These are phyloP conservation scores for Chiloscyllium plagiosum DNA, from an alignment of 2,113 vertebrate genomes.

Conservation along the genomic window DNA sequence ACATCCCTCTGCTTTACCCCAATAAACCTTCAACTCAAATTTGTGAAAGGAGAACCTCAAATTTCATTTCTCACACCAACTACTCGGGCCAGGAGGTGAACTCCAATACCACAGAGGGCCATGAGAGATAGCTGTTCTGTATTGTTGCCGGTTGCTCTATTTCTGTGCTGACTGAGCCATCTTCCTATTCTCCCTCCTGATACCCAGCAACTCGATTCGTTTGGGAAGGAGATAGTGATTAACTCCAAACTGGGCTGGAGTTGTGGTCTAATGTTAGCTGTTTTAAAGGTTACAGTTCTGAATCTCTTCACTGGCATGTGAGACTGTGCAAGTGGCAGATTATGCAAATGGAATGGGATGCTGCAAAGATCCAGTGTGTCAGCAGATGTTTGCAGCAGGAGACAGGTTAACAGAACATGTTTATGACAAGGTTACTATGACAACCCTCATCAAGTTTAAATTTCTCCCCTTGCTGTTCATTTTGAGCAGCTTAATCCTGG, in stretches of 20 bases:
- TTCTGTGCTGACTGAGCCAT: background rate
- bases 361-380: background rate
- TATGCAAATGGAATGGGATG: background rate
- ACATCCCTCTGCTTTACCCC: background rate
- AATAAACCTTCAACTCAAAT: background rate
- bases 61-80: background rate
- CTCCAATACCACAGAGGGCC: background rate
- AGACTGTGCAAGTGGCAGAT: background rate
- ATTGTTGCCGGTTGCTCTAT: background rate
- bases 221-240: background rate
- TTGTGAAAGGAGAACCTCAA: background rate
- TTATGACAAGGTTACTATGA: background rate
- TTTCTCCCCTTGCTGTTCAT: background rate
- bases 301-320: background rate
- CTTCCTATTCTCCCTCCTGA: background rate
- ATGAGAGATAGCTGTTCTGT: background rate
- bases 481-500: background rate
- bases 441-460: conserved; percentile 3
- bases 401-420: background rate
- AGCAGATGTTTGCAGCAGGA: conserved; percentile 27
- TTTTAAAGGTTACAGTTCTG: conserved; percentile 11
- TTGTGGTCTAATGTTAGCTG: conserved; percentile 10
- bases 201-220: background rate
- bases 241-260: background rate
- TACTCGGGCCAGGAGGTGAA: background rate